Evolutionary conservation across 2,888 invertebrate genomes (phyloP).

Genomic region (Nudaria mundana): DNA sequence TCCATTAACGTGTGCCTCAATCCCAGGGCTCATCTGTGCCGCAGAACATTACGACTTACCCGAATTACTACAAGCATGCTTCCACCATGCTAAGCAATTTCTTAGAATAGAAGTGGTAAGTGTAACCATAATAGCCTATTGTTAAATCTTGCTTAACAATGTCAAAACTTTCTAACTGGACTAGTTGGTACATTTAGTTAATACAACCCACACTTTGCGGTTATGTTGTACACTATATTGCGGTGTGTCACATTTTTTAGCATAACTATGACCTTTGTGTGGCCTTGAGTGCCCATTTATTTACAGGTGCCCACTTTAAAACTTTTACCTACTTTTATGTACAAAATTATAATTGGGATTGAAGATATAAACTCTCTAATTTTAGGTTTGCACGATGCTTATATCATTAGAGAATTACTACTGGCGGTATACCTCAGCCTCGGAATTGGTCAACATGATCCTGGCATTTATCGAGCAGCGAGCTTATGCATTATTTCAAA

Average conservation of each 20-base stretch:
- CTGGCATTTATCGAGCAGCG: slow-evolving; percentile 93
- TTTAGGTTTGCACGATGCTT: slow-evolving; percentile 93
- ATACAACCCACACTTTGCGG: too few relatives aligned
- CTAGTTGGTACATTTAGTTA: neutral
- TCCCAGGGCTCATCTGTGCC: slow-evolving; percentile 95
- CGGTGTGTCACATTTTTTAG: too few relatives aligned
- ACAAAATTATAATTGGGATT: too few relatives aligned
- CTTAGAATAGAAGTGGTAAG: slow-evolving; percentile 93
- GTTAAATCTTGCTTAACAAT: neutral
- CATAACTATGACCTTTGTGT: too few relatives aligned
- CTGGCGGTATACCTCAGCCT: slow-evolving; percentile 97
- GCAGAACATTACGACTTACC: slow-evolving; percentile 97
- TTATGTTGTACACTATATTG: too few relatives aligned
- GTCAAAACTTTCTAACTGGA: neutral
- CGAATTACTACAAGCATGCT: slow-evolving; percentile 95
- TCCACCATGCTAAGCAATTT: slow-evolving; percentile 97
- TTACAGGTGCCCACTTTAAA: too few relatives aligned
- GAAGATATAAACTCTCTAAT: too few relatives aligned
- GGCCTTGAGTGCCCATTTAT: too few relatives aligned
- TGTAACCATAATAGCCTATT: neutral
- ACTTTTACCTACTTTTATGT: too few relatives aligned
- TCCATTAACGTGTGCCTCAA: slow-evolving; percentile 94
- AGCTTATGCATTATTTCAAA: slow-evolving; percentile 92
- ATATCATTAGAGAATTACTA: slow-evolving; percentile 96
- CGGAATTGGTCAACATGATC: slow-evolving; percentile 96